Evolutionary conservation across 2,888 invertebrate species (phyloP), one percentile per base, ranked within the genome.

Genomic region (Nyleta sp.): DNA sequence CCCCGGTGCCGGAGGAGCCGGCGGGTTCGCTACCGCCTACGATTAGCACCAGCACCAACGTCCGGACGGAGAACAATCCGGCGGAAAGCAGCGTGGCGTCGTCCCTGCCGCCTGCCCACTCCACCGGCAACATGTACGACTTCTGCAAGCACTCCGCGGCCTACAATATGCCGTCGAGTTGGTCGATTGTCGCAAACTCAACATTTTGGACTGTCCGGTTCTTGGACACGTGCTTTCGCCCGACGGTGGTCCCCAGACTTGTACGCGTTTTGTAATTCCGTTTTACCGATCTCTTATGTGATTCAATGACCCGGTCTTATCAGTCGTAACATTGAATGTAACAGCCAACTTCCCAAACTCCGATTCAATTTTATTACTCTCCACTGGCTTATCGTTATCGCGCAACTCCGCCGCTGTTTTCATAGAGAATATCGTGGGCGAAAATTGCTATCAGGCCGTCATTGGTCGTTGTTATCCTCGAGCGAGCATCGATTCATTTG

Each of bases 91-190:
- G 90, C 84, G 89, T 90, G 60, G 85, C 85, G 11, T 92, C 92
- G 1, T 92, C 92, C 0, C 92, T 92, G 17, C 70, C 92, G 0
- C 92, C 92, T 0, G 92, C 92, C 0, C 73, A 64, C 17, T 60
- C 65, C 18, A 71, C 71, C 53, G 70, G 52, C 18, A 64, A 59
- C n/a, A 11, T 59, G 11, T 53, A 65, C 28, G 68, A 78, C 13
- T 53, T n/a, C 10, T 78, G 62, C 31, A 67, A 70, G n/a, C 52
- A 62, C 18, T 18, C 52, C 2, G 13, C 31, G 0, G 52, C 65
- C 18, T 52, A 67, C 28, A 33, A 50, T 2, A 28, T 28, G 28
- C 28, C n/a, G n/a, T n/a, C n/a, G n/a, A n/a, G n/a, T n/a, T n/a
- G n/a, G n/a, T n/a, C n/a, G n/a, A n/a, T n/a, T n/a, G n/a, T n/a